These are phyloP conservation scores for Athalia rosae DNA, from an alignment of 2,888 invertebrate species.

Conservation along the genomic window DNA sequence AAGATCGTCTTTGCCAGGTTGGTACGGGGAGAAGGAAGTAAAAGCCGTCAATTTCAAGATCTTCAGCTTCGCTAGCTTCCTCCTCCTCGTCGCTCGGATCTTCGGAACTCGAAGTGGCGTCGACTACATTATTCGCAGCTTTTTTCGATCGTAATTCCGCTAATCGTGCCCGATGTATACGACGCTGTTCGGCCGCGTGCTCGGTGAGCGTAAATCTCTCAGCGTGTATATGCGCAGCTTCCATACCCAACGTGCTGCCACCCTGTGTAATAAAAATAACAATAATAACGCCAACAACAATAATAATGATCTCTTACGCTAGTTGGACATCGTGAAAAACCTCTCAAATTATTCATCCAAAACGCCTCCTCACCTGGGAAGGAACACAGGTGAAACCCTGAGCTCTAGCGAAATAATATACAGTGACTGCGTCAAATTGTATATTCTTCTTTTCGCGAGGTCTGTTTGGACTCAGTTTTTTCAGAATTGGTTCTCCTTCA, in stretches of 20 bases:
- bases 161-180: constrained; percentile 88
- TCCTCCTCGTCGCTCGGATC: constrained; percentile 86
- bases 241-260: constrained; percentile 90
- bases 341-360: neutral
- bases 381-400: constrained; percentile 95
- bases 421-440: constrained; percentile 93
- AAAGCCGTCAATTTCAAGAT: constrained; percentile 91
- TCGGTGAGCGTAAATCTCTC: constrained; percentile 89
- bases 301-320: constrained; percentile 10
- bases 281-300: neutral
- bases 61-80: constrained; percentile 87
- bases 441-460: constrained; percentile 85
- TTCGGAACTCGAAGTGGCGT: constrained; percentile 83
- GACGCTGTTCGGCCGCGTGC: constrained; percentile 91
- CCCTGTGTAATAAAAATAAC: constrained; percentile 58
- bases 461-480: constrained; percentile 73
- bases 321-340: no score
- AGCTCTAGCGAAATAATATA: constrained; percentile 95
- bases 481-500: constrained; percentile 65
- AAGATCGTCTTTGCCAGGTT: constrained; percentile 90
- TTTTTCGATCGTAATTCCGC: constrained; percentile 83
- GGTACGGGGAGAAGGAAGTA: constrained; percentile 95
- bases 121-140: constrained; percentile 74
- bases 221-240: constrained; percentile 81
- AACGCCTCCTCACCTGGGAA: constrained; percentile 82